These are phyloP conservation scores for Campaea margaritaria DNA, from an alignment of 2,888 invertebrate species.

Conservation along the genomic window DNA sequence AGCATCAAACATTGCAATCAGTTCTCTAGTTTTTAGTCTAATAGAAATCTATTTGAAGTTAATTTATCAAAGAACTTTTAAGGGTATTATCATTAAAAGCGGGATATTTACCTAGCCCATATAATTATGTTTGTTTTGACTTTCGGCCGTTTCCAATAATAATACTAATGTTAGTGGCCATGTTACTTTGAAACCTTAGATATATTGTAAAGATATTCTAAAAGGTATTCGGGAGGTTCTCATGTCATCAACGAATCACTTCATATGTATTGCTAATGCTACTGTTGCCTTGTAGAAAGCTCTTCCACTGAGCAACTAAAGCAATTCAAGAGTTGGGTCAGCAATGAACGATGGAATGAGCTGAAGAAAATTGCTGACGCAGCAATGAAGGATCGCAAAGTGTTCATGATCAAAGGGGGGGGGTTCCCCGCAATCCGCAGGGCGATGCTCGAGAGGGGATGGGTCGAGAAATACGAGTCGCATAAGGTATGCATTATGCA, in stretches of 20 bases:
- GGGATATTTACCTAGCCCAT: too few relatives aligned
- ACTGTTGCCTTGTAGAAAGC: constrained; percentile 15
- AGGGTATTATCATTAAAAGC: too few relatives aligned
- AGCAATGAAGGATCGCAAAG: constrained; percentile 87
- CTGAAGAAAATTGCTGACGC: constrained; percentile 87
- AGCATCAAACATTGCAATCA: too few relatives aligned
- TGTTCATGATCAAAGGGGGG: constrained; percentile 89
- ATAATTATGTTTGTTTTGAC: too few relatives aligned
- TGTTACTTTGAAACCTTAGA: too few relatives aligned
- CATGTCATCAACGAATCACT: not conserved
- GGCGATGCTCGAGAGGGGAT: constrained; percentile 89
- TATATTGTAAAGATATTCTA: too few relatives aligned
- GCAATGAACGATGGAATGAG: constrained; percentile 87
- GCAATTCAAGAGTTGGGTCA: constrained; percentile 85
- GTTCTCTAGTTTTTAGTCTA: too few relatives aligned
- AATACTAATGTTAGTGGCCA: too few relatives aligned
- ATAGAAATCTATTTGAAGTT: too few relatives aligned
- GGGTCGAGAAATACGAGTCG: constrained; percentile 88
- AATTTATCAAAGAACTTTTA: too few relatives aligned
- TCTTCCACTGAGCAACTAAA: constrained; percentile 75
- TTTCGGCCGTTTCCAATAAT: too few relatives aligned
- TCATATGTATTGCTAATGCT: not conserved
- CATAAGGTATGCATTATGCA: constrained; percentile 73
- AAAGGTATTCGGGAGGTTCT: too few relatives aligned
- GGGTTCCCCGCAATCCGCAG: constrained; percentile 89